phyloP scores from a whole-genome alignment of 2,113 vertebrate genomes.

The Ctenodactylus gundi region DNA sequence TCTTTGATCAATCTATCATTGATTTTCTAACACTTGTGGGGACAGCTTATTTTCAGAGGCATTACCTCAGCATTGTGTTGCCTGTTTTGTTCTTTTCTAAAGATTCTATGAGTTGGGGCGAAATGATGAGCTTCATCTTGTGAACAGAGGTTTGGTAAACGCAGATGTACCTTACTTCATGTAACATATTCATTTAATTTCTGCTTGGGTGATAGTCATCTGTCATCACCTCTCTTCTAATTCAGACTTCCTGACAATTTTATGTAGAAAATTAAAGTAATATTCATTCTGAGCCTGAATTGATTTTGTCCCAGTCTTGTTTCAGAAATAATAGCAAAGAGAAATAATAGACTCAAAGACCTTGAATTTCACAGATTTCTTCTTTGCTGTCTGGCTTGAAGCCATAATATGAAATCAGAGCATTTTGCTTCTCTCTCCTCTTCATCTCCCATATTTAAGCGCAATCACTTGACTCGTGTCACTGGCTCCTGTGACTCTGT shows the following conservation, averaged over 20 bases:
- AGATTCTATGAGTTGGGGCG: conserved; percentile 37
- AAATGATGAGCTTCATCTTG: conserved; percentile 60
- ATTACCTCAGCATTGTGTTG: conserved; percentile 62
- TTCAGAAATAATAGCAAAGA: conserved; percentile 77
- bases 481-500: conserved; percentile 45
- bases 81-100: conserved; percentile 14
- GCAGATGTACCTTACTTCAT: conserved; percentile 59
- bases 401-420: conserved; percentile 66
- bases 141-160: conserved; percentile 40
- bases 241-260: conserved; percentile 71
- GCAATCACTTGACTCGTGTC: conserved; percentile 65
- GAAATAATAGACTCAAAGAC: conserved; percentile 72
- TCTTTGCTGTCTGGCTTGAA: conserved; percentile 63
- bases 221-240: conserved; percentile 56
- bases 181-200: conserved; percentile 72
- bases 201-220: conserved; percentile 31
- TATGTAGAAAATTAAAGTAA: conserved; percentile 77
- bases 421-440: conserved; percentile 36
- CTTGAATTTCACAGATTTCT: conserved; percentile 77
- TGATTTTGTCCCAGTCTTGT: conserved; percentile 75
- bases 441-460: conserved; percentile 39
- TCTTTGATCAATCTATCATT: conserved; percentile 36
- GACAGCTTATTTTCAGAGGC: conserved; percentile 54
- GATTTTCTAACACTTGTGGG: conserved; percentile 54
- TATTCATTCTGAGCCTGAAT: conserved; percentile 66